These are phyloP conservation scores for Pitangus sulphuratus DNA, from an alignment of 2,797 vertebrate genomes.

Conservation along the genomic window DNA sequence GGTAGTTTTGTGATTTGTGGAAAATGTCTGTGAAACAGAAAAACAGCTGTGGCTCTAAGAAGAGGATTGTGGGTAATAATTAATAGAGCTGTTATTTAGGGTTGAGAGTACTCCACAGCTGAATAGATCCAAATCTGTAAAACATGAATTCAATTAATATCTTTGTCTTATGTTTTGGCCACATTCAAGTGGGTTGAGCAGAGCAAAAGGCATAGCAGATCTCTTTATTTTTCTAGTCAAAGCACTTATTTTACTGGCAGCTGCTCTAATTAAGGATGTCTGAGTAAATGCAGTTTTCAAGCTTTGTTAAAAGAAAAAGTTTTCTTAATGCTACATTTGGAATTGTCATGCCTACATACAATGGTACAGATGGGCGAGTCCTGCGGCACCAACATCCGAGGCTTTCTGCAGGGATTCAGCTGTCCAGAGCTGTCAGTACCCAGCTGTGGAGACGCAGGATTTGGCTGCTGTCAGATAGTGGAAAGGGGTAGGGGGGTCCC, in stretches of 20 bases:
- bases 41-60: slow-evolving; percentile 7
- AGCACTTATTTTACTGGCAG: slow-evolving; percentile 41
- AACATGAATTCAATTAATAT: slow-evolving; percentile 33
- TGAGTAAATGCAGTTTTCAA: slow-evolving; percentile 32
- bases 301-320: slow-evolving; percentile 15
- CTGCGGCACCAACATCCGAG: not conserved
- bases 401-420: slow-evolving; percentile 6
- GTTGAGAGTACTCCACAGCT: slow-evolving; percentile 25
- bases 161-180: slow-evolving; percentile 44
- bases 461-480: not conserved
- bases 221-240: slow-evolving; percentile 22
- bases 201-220: slow-evolving; percentile 40
- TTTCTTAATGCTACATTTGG: slow-evolving; percentile 1
- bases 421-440: slow-evolving; percentile 36
- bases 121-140: slow-evolving; percentile 11
- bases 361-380: not conserved
- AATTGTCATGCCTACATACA: not conserved
- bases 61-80: slow-evolving; percentile 35
- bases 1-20: not conserved
- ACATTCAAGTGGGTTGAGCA: not conserved
- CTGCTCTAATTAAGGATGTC: slow-evolving; percentile 49
- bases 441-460: not conserved
- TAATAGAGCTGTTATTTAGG: slow-evolving; percentile 45
- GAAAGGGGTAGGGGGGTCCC: not conserved
- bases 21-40: not conserved